Evolutionary conservation across 2,113 vertebrate species (phyloP).

Genomic region (Psittacula cyanocephala): DNA sequence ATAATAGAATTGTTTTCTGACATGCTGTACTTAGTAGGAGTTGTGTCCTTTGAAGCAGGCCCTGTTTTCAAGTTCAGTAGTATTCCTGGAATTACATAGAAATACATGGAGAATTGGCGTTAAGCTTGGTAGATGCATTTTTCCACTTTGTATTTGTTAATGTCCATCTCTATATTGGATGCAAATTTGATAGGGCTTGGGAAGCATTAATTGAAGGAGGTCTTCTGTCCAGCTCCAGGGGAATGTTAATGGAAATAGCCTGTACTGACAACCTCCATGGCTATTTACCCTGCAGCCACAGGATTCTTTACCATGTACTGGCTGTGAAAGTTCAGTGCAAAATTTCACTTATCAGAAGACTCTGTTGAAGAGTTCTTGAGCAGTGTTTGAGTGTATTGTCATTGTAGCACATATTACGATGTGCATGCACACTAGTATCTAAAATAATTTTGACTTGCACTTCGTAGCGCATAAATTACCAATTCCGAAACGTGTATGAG

Average conservation of each 20-base stretch:
- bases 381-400: not conserved
- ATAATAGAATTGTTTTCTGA: not conserved
- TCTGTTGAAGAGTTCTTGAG: not conserved
- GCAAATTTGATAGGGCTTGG: not conserved
- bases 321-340: not conserved
- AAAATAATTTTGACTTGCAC: not conserved
- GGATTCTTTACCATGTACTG: not conserved
- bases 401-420: not conserved
- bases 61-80: not conserved
- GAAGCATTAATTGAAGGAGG: not conserved
- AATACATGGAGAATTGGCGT: not conserved
- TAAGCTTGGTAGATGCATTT: not conserved
- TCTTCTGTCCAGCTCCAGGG: not conserved
- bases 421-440: not conserved
- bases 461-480: not conserved
- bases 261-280: not conserved
- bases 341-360: not conserved
- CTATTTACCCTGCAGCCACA: not conserved
- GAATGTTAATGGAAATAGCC: not conserved
- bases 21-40: not conserved
- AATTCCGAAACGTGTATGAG: not conserved
- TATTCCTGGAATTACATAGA: not conserved
- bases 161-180: not conserved
- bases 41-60: not conserved
- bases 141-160: not conserved